These are phyloP conservation scores for Misgurnus anguillicaudatus DNA, from an alignment of 2,113 vertebrate species.

Conservation along the genomic window DNA sequence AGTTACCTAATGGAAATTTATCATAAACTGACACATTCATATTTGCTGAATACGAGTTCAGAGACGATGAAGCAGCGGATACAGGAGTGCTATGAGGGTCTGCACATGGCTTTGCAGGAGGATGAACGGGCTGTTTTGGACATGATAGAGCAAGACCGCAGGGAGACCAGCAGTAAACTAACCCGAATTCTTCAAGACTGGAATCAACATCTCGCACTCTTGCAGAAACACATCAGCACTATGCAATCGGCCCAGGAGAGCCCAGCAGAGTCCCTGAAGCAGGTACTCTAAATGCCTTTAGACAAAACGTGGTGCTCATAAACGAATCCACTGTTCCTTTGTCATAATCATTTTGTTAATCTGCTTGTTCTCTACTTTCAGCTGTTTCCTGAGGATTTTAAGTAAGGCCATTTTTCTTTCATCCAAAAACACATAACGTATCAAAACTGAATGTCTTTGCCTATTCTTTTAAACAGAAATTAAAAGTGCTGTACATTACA, in stretches of 20 bases:
- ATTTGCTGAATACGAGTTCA: slow-evolving; percentile 60
- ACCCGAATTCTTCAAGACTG: slow-evolving; percentile 68
- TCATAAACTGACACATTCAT: neutral
- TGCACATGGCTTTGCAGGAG: slow-evolving; percentile 58
- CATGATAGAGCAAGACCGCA: slow-evolving; percentile 70
- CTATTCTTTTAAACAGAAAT: neutral
- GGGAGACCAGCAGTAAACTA: slow-evolving; percentile 61
- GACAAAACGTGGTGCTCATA: neutral
- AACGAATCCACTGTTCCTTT: neutral
- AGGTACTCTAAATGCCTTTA: neutral
- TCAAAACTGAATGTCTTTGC: neutral
- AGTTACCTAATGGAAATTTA: too few species aligned
- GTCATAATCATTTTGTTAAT: neutral
- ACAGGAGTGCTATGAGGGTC: slow-evolving; percentile 64
- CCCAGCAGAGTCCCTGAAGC: slow-evolving; percentile 27
- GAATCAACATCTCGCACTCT: slow-evolving; percentile 63
- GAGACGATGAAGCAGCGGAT: slow-evolving; percentile 73
- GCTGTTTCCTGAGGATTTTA: slow-evolving; percentile 56
- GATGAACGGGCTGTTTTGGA: slow-evolving; percentile 66
- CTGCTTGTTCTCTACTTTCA: slow-evolving; percentile 49
- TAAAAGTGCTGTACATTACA: neutral
- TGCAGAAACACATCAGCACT: slow-evolving; percentile 59
- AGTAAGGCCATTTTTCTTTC: slow-evolving; percentile 56
- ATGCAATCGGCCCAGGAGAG: slow-evolving; percentile 50
- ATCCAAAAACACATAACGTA: neutral